phyloP scores from a whole-genome alignment of 2,888 invertebrate genomes.

The Chydorus sphaericus region DNA sequence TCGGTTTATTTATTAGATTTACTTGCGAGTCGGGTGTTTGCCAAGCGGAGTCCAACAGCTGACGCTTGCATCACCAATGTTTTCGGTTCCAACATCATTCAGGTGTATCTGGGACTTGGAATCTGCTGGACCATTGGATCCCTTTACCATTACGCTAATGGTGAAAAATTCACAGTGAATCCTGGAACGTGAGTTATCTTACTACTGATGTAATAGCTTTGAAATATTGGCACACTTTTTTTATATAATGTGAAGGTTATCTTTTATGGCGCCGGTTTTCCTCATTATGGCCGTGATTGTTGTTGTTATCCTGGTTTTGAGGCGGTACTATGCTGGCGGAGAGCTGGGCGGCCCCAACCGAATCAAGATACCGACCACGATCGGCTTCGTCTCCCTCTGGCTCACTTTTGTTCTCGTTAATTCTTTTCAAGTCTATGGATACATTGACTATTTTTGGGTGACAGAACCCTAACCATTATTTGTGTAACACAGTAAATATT shows the following conservation, averaged over 20 bases:
- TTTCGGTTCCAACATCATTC: slow-evolving; percentile 97
- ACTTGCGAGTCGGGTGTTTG: slow-evolving; percentile 98
- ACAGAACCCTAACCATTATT: no score
- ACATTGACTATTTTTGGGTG: no score
- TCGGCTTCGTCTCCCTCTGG: slow-evolving; percentile 76
- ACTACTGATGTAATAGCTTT: no score
- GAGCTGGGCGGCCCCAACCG: slow-evolving; percentile 80
- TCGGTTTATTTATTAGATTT: slow-evolving; percentile 52
- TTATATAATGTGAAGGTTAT: slow-evolving; percentile 51
- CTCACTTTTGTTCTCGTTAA: slow-evolving; percentile 79
- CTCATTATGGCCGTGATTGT: slow-evolving; percentile 74
- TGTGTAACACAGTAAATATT: no score
- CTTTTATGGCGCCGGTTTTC: slow-evolving; percentile 93
- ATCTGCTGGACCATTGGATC: slow-evolving; percentile 97
- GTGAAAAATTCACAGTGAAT: slow-evolving; percentile 25
- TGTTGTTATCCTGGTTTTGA: slow-evolving; percentile 60
- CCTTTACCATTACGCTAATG: slow-evolving; percentile 56
- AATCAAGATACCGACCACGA: slow-evolving; percentile 59
- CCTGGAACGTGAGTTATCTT: slow-evolving; percentile 29
- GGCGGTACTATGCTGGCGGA: slow-evolving; percentile 59
- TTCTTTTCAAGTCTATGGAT: slow-evolving; percentile 83
- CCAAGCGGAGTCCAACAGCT: slow-evolving; percentile 91
- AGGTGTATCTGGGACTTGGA: slow-evolving; percentile 97
- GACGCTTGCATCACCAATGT: slow-evolving; percentile 96
- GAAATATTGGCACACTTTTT: no score